phyloP scores from a whole-genome alignment of 2,888 invertebrate species.

The Bombyx huttoni region DNA sequence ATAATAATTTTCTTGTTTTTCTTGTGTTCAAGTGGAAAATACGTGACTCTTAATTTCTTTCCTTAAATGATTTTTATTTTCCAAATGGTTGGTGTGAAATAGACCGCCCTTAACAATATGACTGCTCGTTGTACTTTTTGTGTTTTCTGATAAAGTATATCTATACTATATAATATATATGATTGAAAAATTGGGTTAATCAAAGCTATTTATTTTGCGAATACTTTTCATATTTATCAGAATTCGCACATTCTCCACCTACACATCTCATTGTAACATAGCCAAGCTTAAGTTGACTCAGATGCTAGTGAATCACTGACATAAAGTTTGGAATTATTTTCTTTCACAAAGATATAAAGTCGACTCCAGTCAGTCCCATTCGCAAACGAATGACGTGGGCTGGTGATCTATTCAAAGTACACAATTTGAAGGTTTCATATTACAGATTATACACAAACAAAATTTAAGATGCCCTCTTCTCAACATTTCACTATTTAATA shows the following conservation, averaged over 20 bases:
- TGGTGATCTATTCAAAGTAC: background rate
- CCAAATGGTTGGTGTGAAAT: no score
- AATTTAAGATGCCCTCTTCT: background rate
- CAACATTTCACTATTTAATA: background rate
- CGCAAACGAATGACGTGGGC: constrained; percentile 4
- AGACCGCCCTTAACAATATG: no score
- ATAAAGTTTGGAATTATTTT: constrained; percentile 10
- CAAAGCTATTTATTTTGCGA: background rate
- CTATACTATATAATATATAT: no score
- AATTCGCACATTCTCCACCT: background rate
- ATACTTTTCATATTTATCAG: background rate
- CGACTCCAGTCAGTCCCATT: constrained; percentile 5
- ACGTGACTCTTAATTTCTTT: no score
- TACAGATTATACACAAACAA: background rate
- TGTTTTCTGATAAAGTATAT: no score
- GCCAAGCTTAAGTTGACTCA: background rate
- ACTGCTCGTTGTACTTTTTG: no score
- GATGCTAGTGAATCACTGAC: constrained; percentile 17
- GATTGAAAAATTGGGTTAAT: background rate
- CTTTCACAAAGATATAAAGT: constrained; percentile 6
- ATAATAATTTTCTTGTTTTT: no score
- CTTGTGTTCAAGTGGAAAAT: no score
- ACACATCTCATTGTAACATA: background rate
- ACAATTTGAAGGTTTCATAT: background rate
- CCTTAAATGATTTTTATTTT: no score